Base-by-base conservation (phyloP, 2,797 vertebrate species). In the Paedocypris micromegethes region DNA sequence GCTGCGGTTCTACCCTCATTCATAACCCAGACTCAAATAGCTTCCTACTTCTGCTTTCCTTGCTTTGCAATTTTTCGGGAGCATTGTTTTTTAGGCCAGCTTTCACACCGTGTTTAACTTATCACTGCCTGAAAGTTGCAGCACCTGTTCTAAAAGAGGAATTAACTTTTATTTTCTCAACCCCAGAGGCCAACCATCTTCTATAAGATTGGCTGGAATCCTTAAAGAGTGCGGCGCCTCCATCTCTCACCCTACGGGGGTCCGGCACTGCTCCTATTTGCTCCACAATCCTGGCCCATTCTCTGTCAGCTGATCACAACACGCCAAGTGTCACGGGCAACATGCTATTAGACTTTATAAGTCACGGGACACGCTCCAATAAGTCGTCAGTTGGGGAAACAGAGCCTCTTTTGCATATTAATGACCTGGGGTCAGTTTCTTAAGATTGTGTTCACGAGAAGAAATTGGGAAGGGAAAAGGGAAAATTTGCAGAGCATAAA, bases 301-400 rank as follows among this genome's bases (percentile, higher is more conserved):
- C 80, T 78, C 71, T 55, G 64, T 82, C 77, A 77, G 62, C 83
- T 85, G 78, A 83, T 87, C 84, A 82, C 79, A 82, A 74, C 77
- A 70, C 78, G 72, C 64, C 48, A 43, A 69, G 75, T 75, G 80
- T 84, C 79, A 82, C 81, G 82, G 79, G 68, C 82, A 80, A 84
- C 76, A 83, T 86, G 84, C 74, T 75, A 75, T 79, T 83, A 72
- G 67, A 66, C 68, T 73, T 71, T 65, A 72, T 68, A 72, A 82
- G 79, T 77, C 68, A 68, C 54, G 72, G 66, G 82, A 83, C 79
- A 84, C 37, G 83, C 86, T 88, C 83, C 77, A 86, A 77, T 85
- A 85, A 86, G 77, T 84, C 70, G 77, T 80, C 77, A 53, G 78
- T 67, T 66, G 58, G 75, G 23, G 75, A 76, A 83, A 77, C 44